Evolutionary conservation across 2,888 invertebrate species (phyloP).

Genomic region (Philaethria dido): DNA sequence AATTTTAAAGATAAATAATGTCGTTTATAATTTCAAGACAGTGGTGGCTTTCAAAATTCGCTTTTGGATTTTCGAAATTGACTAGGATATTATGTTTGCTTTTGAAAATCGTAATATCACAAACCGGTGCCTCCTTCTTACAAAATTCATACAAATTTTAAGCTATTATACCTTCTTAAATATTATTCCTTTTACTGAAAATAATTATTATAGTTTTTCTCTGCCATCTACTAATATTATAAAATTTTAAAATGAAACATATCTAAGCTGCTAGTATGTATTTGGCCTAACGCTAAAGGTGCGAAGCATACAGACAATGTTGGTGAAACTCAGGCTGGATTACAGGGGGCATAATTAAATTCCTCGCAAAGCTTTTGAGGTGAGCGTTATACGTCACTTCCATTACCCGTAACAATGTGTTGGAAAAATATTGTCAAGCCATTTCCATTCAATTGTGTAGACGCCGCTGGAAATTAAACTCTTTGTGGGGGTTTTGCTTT

Average conservation of each 20-base stretch:
- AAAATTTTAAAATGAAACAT: background rate
- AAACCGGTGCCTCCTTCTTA: too few species aligned
- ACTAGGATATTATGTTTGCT: too few species aligned
- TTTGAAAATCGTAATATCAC: too few species aligned
- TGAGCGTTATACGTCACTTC: slow-evolving; percentile 44
- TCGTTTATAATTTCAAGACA: too few species aligned
- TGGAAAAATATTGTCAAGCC: slow-evolving; percentile 48
- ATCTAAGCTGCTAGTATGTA: background rate
- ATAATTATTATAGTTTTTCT: too few species aligned
- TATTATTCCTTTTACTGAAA: too few species aligned
- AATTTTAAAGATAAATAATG: too few species aligned
- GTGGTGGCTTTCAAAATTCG: too few species aligned
- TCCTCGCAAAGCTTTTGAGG: slow-evolving; percentile 53
- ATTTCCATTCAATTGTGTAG: slow-evolving; percentile 41
- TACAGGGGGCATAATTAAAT: slow-evolving; percentile 56
- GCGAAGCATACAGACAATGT: slow-evolving; percentile 21
- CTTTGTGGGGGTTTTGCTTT: slow-evolving; percentile 26
- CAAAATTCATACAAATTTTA: too few species aligned
- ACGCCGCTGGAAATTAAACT: slow-evolving; percentile 32
- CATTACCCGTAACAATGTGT: slow-evolving; percentile 53
- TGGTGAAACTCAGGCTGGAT: slow-evolving; percentile 38
- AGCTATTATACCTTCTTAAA: too few species aligned
- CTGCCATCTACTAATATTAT: too few species aligned
- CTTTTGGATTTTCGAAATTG: too few species aligned
- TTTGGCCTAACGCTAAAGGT: slow-evolving; percentile 23